These are phyloP conservation scores for Protodeltote pygarga DNA, from an alignment of 2,888 invertebrate species.

Conservation along the genomic window DNA sequence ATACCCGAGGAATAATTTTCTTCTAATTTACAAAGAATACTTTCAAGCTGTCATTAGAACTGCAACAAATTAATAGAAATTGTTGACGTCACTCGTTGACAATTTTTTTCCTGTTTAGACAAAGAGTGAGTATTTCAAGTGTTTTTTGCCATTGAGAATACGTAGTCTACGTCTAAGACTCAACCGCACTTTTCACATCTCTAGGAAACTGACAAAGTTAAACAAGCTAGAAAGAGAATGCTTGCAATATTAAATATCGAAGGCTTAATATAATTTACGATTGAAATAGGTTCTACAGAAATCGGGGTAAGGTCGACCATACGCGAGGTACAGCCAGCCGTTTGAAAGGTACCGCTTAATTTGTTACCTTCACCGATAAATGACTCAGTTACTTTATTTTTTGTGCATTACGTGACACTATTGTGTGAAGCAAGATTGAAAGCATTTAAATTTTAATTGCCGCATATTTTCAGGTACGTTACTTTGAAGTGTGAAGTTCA, in stretches of 20 bases:
- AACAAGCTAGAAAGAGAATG: slow-evolving; percentile 59
- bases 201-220: slow-evolving; percentile 13
- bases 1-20: slow-evolving; percentile 7
- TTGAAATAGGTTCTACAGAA: slow-evolving; percentile 66
- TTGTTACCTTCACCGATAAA: slow-evolving; percentile 61
- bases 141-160: background rate
- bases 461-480: slow-evolving; percentile 28
- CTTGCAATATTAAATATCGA: slow-evolving; percentile 54
- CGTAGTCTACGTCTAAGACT: slow-evolving; percentile 23
- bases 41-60: slow-evolving; percentile 21
- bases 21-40: slow-evolving; percentile 8
- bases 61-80: slow-evolving; percentile 29
- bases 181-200: slow-evolving; percentile 59
- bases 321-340: slow-evolving; percentile 57
- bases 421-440: slow-evolving; percentile 37
- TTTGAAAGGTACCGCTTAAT: slow-evolving; percentile 56
- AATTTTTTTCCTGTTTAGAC: slow-evolving; percentile 19
- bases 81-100: slow-evolving; percentile 22
- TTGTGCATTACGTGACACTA: slow-evolving; percentile 46
- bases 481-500: slow-evolving; percentile 22
- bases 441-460: slow-evolving; percentile 31
- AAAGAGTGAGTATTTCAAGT: slow-evolving; percentile 18
- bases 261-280: slow-evolving; percentile 65
- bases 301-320: slow-evolving; percentile 69
- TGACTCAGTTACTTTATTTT: slow-evolving; percentile 54